Evolutionary conservation across 2,888 invertebrate genomes (phyloP), one percentile per base, ranked within the genome.

Genomic region (Trichopoda pennipes): DNA sequence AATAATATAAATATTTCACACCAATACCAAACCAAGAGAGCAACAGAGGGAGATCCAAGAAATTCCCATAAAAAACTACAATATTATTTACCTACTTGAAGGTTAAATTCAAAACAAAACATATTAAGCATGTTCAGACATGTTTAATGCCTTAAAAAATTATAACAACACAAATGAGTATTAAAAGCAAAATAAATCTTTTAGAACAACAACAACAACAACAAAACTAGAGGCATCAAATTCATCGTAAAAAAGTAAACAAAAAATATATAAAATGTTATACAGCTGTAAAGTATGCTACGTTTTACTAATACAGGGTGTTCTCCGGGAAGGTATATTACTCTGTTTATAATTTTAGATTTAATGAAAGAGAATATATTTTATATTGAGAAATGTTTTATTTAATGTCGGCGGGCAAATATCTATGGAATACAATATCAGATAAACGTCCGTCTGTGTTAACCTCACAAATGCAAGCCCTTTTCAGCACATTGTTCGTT

Each of bases 91-190:
- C 55, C 60, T 56, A n/a, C 8, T 32, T 51, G 58, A 72, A 78
- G 77, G 77, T 70, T 64, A 16, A 49, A n/a, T 32, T 28, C 0
- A 47, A 12, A 73, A 63, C 0, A 47, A 12, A 73, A 63, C 28
- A 64, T 56, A 64, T 42, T 38, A 78, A 78, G 64, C 58, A 55
- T 72, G 63, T 64, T 70, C 58, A 70, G 38, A 64, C 68, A 44
- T 66, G 55, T 66, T 47, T n/a, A 69, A 32, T 17, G 12, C 21
- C 21, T 3, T 16, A 9, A 49, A 21, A 14, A 28, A 10, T 8
- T 55, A 60, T 14, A 64, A 42, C 21, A 32, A 56, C 7, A 14
- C 49, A 19, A 42, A 0, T 21, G 14, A 21, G 3, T 23, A 23
- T 7, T 17, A 35, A n/a, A n/a, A n/a, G n/a, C 19, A 23, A n/a